A percentile compares a stretch with the other conserved stretches of the same genome.
Evolutionary conservation across 2,797 vertebrate species (phyloP).

Genomic region (Chanos chanos): DNA sequence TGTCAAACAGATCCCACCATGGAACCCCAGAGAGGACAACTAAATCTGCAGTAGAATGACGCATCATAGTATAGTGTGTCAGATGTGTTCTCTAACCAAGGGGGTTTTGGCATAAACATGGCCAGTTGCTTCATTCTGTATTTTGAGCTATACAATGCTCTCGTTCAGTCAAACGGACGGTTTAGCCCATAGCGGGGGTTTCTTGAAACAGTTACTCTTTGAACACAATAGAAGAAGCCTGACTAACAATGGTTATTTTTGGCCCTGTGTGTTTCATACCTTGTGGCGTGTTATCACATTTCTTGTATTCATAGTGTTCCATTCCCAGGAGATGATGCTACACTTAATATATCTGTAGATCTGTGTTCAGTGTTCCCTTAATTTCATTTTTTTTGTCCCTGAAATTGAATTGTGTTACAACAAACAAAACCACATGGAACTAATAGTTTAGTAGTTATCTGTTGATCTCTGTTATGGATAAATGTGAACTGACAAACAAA

Average conservation of each 20-base stretch:
- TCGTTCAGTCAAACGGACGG: constrained; percentile 34
- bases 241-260: constrained; percentile 47
- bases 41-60: constrained; percentile 37
- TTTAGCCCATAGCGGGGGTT: constrained; percentile 53
- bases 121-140: constrained; percentile 36
- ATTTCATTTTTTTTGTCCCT: not conserved
- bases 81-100: constrained; percentile 52
- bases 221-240: constrained; percentile 48
- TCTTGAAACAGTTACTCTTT: constrained; percentile 29
- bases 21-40: not conserved
- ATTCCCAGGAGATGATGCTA: constrained; percentile 37
- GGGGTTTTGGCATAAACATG: constrained; percentile 47
- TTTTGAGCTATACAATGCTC: constrained; percentile 52
- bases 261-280: constrained; percentile 38
- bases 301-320: constrained; percentile 38
- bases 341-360: constrained; percentile 17
- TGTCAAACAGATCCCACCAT: constrained; percentile 18
- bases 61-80: constrained; percentile 52
- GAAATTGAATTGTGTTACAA: not conserved
- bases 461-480: too few species aligned
- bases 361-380: not conserved
- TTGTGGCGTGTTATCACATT: constrained; percentile 53
- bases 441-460: too few species aligned
- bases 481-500: not conserved
- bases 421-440: not conserved